Conservation (phyloP, 1,140 invertebrate genomes). For the Zaprionus inermis region DNA sequence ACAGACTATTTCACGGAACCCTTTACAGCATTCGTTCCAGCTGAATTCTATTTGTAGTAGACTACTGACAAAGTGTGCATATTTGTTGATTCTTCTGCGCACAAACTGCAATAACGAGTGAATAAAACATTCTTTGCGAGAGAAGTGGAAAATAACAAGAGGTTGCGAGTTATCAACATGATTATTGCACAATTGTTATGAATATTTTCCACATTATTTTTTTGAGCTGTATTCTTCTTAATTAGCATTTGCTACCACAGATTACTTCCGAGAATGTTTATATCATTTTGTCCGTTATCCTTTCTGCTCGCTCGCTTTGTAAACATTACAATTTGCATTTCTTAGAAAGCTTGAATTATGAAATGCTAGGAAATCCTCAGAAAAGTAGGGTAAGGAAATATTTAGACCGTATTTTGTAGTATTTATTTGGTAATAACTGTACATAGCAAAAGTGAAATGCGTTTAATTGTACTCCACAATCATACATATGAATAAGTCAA, state of each 20-base stretch:
- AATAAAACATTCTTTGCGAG: neutral
- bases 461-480: neutral
- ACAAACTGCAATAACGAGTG: too few species aligned
- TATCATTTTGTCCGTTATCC: neutral
- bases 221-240: neutral
- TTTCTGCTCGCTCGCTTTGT: neutral
- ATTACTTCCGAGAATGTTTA: neutral
- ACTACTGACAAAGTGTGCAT: neutral
- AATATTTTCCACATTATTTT: neutral
- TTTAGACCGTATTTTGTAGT: too few species aligned
- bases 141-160: neutral
- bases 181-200: too few species aligned
- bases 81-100: neutral
- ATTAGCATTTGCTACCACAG: neutral
- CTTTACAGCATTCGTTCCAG: neutral
- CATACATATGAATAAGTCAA: neutral
- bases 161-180: neutral
- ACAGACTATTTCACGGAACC: neutral
- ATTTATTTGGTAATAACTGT: neutral
- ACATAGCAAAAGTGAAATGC: neutral
- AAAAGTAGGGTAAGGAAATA: neutral
- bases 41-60: neutral
- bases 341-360: neutral
- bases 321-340: neutral
- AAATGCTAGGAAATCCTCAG: neutral